phyloP scores from a whole-genome alignment of 2,113 vertebrate genomes.

The Psittacula cyanocephala region DNA sequence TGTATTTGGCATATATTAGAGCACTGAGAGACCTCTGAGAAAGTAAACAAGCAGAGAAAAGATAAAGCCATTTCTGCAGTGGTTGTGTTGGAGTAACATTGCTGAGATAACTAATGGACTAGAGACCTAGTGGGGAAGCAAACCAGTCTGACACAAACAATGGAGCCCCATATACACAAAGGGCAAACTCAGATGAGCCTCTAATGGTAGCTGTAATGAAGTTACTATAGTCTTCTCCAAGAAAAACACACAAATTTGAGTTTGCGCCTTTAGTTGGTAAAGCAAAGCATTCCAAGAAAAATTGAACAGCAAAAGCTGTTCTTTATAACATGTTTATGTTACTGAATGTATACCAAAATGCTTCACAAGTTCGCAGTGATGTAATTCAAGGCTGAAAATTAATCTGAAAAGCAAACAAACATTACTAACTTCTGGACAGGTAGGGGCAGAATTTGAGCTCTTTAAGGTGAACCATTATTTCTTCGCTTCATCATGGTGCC shows the following conservation, averaged over 20 bases:
- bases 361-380: neutral
- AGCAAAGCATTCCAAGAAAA: neutral
- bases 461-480: neutral
- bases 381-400: neutral
- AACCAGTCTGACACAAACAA: neutral
- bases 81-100: neutral
- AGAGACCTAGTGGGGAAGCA: neutral
- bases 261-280: neutral
- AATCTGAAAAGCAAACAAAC: neutral
- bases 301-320: neutral
- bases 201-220: neutral
- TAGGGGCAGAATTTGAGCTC: neutral
- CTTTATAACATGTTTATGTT: neutral
- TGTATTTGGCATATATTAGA: neutral
- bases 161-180: neutral
- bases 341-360: neutral
- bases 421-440: neutral
- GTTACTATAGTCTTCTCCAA: neutral
- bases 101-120: neutral
- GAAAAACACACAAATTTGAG: neutral
- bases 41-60: neutral
- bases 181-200: neutral
- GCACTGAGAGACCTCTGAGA: neutral
- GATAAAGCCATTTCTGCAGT: neutral
- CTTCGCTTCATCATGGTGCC: neutral